Evolutionary conservation across 2,797 vertebrate species (phyloP).

Genomic region (Clangula hyemalis): DNA sequence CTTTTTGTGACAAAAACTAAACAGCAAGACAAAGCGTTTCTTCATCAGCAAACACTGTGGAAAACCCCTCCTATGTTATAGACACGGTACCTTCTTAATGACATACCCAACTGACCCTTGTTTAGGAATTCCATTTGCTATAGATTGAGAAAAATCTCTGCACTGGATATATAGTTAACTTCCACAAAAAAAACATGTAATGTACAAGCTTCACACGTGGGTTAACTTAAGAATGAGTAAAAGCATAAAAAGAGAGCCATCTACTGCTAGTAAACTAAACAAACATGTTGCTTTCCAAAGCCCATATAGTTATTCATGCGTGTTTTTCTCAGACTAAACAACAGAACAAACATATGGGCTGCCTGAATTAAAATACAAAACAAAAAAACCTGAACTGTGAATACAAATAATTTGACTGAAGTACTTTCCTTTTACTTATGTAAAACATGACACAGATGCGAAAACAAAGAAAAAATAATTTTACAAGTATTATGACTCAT

Average conservation of each 20-base stretch:
- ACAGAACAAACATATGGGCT: neutral
- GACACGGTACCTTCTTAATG: neutral
- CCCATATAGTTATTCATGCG: neutral
- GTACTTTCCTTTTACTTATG: neutral
- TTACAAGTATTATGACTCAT: neutral
- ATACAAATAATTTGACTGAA: neutral
- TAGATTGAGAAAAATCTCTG: neutral
- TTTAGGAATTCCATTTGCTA: neutral
- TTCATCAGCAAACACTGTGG: neutral
- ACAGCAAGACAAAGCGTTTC: neutral
- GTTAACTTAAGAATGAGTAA: neutral
- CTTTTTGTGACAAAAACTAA: neutral
- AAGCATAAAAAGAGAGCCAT: neutral
- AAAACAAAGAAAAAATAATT: neutral
- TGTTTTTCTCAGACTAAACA: neutral
- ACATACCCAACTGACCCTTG: neutral
- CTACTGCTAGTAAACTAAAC: constrained; percentile 6
- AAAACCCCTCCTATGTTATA: neutral
- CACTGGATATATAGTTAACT: neutral
- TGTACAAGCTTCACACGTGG: neutral
- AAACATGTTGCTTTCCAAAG: neutral
- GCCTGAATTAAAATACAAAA: neutral
- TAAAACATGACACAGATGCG: neutral
- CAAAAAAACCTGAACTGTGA: neutral
- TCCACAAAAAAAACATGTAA: neutral